Base-by-base conservation (phyloP, 2,113 vertebrate species). In the Burhinus oedicnemus region DNA sequence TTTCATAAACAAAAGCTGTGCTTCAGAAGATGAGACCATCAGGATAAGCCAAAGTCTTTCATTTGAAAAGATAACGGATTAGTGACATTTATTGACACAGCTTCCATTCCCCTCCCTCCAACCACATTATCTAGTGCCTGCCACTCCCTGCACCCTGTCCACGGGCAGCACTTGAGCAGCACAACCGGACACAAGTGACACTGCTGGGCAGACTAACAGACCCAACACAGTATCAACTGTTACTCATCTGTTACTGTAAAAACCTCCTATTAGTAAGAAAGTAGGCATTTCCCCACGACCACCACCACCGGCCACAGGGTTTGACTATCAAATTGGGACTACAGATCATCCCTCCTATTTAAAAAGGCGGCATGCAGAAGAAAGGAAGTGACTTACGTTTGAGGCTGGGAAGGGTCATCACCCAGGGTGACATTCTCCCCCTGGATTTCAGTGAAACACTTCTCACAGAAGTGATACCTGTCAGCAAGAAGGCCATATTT, bases 381-480 rank as follows among this genome's bases (percentile, higher is more conserved):
- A 91, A 92, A 36, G n/a, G 40, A 34, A 68, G 83, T 2, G 52
- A 99, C 99, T 99, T 98, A 99, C 99, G 99, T 99, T 97, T 99
- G 99, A 62, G 99, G 99, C 97, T 99, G 99, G 95, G 99, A 99
- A 96, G 99, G 99, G 98, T 99, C 99, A 71, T 99, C 99, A 97
- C 99, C 99, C 97, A 99, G 98, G 78, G 99, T 99, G 97, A 99
- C 99, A 96, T 99, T 99, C 96, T 99, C 99, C 93, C 99, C 99
- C 98, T 99, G 99, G 98, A 99, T 99, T 98, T 99, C 99, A 98
- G 99, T 99, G 98, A 99, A 99, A 98, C 99, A 99, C 98, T 99
- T 99, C 98, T 99, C 99, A 98, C 99, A 99, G 98, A 99, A 99
- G 98, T 99, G 99, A 98, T 99, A 99, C 98, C 99, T 99, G 98